Percentiles rank a stretch among this genome's conserved stretches.
These are phyloP conservation scores for Tokudaia muenninki DNA, from an alignment of 2,797 vertebrate genomes.

Conservation along the genomic window DNA sequence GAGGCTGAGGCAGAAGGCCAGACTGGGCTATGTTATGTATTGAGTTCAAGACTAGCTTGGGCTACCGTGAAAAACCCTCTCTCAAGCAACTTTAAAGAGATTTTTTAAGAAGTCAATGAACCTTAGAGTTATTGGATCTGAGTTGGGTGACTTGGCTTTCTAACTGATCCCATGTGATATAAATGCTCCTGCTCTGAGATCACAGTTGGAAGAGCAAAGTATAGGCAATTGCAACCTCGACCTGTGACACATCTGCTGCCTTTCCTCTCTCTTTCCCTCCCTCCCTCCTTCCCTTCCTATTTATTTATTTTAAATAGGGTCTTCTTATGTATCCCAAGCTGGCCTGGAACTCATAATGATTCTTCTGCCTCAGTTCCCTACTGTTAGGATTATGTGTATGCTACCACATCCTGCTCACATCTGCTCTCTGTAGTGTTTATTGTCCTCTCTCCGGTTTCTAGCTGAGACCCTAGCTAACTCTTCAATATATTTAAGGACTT, in stretches of 20 bases:
- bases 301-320: not conserved
- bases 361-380: not conserved
- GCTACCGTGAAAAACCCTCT: not conserved
- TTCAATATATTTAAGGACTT: not conserved
- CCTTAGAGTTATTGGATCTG: not conserved
- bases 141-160: not conserved
- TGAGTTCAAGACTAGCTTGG: not conserved
- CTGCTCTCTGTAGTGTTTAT: conserved; percentile 6
- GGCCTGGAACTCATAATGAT: not conserved
- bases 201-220: not conserved
- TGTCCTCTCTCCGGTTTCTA: not conserved
- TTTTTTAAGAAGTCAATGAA: not conserved
- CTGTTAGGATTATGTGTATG: not conserved
- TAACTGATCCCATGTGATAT: not conserved
- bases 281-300: not conserved
- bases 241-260: not conserved
- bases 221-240: not conserved
- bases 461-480: not conserved
- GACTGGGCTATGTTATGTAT: not conserved
- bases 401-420: not conserved
- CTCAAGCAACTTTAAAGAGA: not conserved
- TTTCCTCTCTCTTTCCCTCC: not conserved
- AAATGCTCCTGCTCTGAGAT: not conserved
- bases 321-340: not conserved
- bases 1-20: not conserved